Conservation (phyloP, 2,797 vertebrate genomes). For the Pitangus sulphuratus region DNA sequence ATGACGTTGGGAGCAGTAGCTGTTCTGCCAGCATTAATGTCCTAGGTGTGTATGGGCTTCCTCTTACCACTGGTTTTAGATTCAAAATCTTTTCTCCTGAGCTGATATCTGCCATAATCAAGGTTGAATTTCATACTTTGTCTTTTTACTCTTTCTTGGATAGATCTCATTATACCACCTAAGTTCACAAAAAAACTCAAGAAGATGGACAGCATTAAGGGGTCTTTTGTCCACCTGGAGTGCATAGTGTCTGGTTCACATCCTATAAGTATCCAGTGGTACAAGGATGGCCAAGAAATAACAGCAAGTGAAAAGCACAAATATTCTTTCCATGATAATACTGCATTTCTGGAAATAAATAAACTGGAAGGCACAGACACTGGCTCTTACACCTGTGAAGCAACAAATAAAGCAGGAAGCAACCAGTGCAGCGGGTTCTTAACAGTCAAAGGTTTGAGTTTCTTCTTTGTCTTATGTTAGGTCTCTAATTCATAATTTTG, state of each 20-base stretch:
- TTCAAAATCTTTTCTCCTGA: background rate
- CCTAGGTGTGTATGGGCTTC: constrained; percentile 85
- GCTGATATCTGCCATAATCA: background rate
- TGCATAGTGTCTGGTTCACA: constrained; percentile 95
- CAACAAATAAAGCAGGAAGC: constrained; percentile 90
- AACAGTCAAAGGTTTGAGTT: constrained; percentile 93
- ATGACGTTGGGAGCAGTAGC: constrained; percentile 89
- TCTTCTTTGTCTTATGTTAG: background rate
- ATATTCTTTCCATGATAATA: constrained; percentile 95
- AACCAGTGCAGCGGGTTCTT: constrained; percentile 91
- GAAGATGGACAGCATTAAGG: constrained; percentile 93
- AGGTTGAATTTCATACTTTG: background rate
- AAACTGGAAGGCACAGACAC: constrained; percentile 87
- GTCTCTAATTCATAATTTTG: background rate
- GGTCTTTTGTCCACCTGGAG: constrained; percentile 92
- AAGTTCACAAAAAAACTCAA: constrained; percentile 96
- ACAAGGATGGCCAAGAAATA: constrained; percentile 91
- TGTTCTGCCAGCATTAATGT: constrained; percentile 90
- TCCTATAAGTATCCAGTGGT: constrained; percentile 93
- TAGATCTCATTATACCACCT: constrained; percentile 97
- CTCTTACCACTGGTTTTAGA: background rate
- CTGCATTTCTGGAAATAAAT: constrained; percentile 92
- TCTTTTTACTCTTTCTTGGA: constrained; percentile 65
- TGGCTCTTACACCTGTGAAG: constrained; percentile 92
- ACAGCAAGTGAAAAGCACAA: constrained; percentile 89